A percentile compares a stretch with the other conserved stretches of the same genome.
These are phyloP conservation scores for Xenopus petersii DNA, from an alignment of 2,797 vertebrate species.

Conservation along the genomic window DNA sequence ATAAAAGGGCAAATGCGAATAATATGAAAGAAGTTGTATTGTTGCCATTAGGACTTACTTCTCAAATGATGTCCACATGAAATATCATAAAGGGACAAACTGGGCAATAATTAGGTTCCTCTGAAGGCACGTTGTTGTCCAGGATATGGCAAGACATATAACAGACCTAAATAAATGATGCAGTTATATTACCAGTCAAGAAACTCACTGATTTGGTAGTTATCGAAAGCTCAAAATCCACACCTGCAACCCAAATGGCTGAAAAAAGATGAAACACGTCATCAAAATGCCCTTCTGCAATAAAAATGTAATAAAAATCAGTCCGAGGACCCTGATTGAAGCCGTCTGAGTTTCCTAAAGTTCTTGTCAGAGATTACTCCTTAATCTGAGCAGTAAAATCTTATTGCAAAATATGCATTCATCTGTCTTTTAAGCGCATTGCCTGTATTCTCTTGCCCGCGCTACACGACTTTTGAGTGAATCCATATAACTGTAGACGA, in stretches of 20 bases:
- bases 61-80: not conserved
- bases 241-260: not conserved
- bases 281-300: fast-evolving
- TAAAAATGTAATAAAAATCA: not conserved
- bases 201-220: slow-evolving; percentile 33
- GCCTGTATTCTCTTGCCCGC: slow-evolving; percentile 30
- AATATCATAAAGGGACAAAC: not conserved
- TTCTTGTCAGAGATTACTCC: slow-evolving; percentile 2
- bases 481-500: slow-evolving; percentile 36
- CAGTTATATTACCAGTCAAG: slow-evolving; percentile 17
- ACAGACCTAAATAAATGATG: slow-evolving; percentile 24
- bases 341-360: not conserved
- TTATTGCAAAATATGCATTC: slow-evolving; percentile 43
- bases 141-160: not conserved
- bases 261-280: slow-evolving; percentile 25
- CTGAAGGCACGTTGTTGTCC: not conserved
- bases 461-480: slow-evolving; percentile 38
- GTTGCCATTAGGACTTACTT: not conserved
- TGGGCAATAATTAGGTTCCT: fast-evolving
- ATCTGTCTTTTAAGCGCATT: slow-evolving; percentile 44
- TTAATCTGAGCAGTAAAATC: slow-evolving; percentile 47
- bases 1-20: slow-evolving; percentile 15
- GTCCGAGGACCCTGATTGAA: not conserved
- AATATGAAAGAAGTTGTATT: not conserved
- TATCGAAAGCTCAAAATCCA: slow-evolving; percentile 26